Percentiles rank a stretch among this genome's conserved stretches.
Evolutionary conservation across 2,797 vertebrate genomes (phyloP).

Genomic region (Molossus alvarezi): DNA sequence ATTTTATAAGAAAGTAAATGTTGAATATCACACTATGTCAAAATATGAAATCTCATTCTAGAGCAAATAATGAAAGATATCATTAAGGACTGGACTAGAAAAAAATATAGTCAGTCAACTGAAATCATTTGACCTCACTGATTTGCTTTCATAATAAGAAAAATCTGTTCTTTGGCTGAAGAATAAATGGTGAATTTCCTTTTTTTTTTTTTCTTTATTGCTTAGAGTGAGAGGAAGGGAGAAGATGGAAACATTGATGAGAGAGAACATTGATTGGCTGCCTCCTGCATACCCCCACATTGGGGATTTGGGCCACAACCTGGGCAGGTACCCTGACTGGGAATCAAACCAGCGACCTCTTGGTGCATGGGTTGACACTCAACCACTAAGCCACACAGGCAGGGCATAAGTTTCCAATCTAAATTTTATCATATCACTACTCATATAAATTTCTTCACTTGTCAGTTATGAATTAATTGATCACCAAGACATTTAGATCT

Average conservation of each 20-base stretch:
- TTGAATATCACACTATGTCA: background rate
- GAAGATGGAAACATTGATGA: too few species aligned
- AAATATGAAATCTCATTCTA: conserved; percentile 44
- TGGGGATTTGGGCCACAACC: too few species aligned
- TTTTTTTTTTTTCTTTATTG: too few species aligned
- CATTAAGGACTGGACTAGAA: background rate
- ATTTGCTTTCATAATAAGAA: conserved; percentile 43
- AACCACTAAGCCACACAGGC: too few species aligned
- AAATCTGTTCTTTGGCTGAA: conserved; percentile 11
- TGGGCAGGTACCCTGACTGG: too few species aligned
- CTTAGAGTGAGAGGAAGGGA: too few species aligned
- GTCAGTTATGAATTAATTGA: conserved; percentile 36
- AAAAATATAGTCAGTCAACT: background rate
- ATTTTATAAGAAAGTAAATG: conserved; percentile 8
- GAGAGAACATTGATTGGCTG: too few species aligned
- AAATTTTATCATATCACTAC: background rate
- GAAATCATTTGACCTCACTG: background rate
- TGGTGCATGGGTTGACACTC: too few species aligned
- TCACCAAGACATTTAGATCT: conserved; percentile 7
- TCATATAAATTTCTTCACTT: conserved; percentile 14
- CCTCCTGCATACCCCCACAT: too few species aligned
- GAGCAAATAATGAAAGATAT: background rate
- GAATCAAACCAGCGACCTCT: too few species aligned
- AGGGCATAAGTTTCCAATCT: background rate
- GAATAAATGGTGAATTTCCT: background rate